Conservation (phyloP, 2,888 invertebrate species). For the Blastobasis lacticolella region DNA sequence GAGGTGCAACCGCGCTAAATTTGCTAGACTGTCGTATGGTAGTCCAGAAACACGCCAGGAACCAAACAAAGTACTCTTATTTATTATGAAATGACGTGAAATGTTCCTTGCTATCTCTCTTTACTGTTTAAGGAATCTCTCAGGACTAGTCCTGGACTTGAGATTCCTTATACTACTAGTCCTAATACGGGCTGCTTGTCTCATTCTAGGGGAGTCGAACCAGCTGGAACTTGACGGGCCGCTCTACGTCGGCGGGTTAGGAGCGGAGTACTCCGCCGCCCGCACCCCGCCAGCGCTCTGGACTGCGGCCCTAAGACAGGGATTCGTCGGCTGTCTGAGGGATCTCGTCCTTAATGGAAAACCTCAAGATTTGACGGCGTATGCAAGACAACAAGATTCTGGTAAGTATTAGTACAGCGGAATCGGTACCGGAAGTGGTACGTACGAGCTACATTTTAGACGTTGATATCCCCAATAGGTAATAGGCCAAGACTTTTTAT, state of each 20-base stretch:
- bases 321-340: conserved; percentile 95
- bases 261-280: conserved; percentile 84
- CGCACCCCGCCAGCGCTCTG: conserved; percentile 90
- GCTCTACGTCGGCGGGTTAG: conserved; percentile 91
- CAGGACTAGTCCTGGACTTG: too few species aligned
- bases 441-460: too few species aligned
- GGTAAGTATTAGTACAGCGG: conserved; percentile 64
- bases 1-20: too few species aligned
- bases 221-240: conserved; percentile 91
- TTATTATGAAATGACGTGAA: too few species aligned
- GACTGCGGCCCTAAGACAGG: conserved; percentile 91
- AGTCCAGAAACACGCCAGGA: too few species aligned
- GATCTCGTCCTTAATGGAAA: conserved; percentile 92
- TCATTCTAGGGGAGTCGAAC: conserved; percentile 82
- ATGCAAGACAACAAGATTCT: conserved; percentile 91
- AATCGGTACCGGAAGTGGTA: background rate
- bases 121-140: too few species aligned
- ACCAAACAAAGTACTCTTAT: too few species aligned
- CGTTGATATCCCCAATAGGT: too few species aligned
- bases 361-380: conserved; percentile 90
- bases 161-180: too few species aligned
- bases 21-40: too few species aligned
- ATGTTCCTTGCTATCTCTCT: too few species aligned
- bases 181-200: background rate
- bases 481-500: too few species aligned